Conservation (phyloP, 2,888 invertebrate species). For the Stramonita haemastoma region DNA sequence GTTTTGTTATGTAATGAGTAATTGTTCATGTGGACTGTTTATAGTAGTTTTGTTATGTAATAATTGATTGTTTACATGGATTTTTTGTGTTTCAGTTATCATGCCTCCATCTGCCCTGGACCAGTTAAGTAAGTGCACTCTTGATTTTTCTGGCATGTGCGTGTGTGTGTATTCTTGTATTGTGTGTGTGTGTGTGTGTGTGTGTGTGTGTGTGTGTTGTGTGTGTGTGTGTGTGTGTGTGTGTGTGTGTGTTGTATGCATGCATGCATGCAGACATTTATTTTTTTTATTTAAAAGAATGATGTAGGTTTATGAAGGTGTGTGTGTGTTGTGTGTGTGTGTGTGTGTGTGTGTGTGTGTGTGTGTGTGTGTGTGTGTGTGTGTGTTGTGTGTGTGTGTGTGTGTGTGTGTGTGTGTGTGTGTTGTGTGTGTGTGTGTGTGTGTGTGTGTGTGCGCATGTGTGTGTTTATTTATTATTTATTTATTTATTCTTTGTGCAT, state of each 20-base stretch:
- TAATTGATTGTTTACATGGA: constrained; percentile 41
- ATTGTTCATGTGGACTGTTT: too few species aligned
- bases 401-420: not conserved
- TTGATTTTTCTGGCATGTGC: not conserved
- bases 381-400: not conserved
- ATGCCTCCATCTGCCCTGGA: constrained; percentile 98
- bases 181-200: not conserved
- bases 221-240: too few species aligned
- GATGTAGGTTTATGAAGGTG: not conserved
- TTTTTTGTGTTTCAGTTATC: constrained; percentile 90
- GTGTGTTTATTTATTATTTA: not conserved
- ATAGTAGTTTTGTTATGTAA: too few species aligned
- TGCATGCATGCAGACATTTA: too few species aligned
- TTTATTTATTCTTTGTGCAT: too few species aligned
- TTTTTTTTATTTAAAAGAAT: too few species aligned
- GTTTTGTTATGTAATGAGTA: too few species aligned
- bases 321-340: not conserved
- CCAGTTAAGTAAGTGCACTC: constrained; percentile 82
- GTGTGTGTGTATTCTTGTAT: not conserved
- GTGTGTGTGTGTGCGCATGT: not conserved
- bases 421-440: not conserved
- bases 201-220: too few species aligned
- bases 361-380: not conserved
- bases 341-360: not conserved
- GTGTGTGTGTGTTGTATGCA: too few species aligned